Evolutionary conservation across 2,888 invertebrate genomes (phyloP).

Genomic region (Formica aserva): DNA sequence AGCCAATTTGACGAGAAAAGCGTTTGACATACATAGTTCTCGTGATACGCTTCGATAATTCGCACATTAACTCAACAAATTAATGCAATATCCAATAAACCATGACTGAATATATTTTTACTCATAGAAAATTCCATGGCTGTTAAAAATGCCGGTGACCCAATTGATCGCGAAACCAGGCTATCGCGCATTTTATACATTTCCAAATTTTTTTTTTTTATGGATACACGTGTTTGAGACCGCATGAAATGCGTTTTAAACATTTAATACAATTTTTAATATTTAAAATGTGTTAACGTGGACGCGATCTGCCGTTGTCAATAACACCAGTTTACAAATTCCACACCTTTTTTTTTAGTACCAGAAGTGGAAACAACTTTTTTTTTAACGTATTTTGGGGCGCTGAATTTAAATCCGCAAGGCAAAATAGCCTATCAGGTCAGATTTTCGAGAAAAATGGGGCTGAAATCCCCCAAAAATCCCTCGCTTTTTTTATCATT

Average conservation of each 20-base stretch:
- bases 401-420: too few species aligned
- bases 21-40: slow-evolving; percentile 26
- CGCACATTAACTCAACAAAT: slow-evolving; percentile 32
- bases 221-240: neutral
- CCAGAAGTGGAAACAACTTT: too few species aligned
- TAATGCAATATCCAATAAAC: slow-evolving; percentile 30
- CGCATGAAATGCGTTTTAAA: neutral
- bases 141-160: slow-evolving; percentile 23
- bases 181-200: neutral
- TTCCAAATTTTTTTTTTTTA: neutral
- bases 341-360: too few species aligned
- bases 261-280: neutral
- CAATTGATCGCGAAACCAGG: neutral
- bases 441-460: too few species aligned
- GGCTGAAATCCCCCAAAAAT: too few species aligned
- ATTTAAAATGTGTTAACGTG: neutral
- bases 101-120: slow-evolving; percentile 11
- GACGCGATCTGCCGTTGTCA: neutral
- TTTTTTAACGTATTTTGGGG: too few species aligned
- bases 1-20: slow-evolving; percentile 22
- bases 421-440: too few species aligned
- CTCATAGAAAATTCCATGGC: slow-evolving; percentile 26
- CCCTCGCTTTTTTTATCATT: too few species aligned
- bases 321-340: too few species aligned
- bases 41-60: slow-evolving; percentile 35